Evolutionary conservation across 2,797 vertebrate species (phyloP), one percentile per base, ranked within the genome.

Genomic region (Odontamblyopus lacepedii): DNA sequence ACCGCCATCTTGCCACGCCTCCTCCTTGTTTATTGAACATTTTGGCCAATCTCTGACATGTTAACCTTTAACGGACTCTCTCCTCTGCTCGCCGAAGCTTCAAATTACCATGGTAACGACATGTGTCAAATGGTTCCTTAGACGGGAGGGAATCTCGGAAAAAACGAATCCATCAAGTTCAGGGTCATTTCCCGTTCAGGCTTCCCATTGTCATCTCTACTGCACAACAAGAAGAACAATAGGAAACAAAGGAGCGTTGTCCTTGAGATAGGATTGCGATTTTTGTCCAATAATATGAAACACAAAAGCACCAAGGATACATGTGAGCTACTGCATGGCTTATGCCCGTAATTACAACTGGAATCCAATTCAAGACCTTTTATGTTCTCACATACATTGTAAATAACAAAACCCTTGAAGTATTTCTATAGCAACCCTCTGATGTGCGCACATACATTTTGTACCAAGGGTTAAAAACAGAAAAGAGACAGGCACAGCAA

Each of bases 131-230:
- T 75, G 77, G 82, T 78, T 80, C 62, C 86, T 85, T 81, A 73
- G 78, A 83, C 88, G 84, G 35, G 74, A 78, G 87, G 88, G 81
- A 78, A 71, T 80, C 76, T 87, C 80, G 75, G 4, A 64, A 72
- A 85, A 38, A 86, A 78, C 76, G 75, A 85, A 89, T 87, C 83
- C 85, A 88, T 91, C 87, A 91, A 80, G 84, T 85, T 88, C 75
- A 86, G 83, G 90, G 87, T 88, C 86, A 88, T 89, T 89, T 84
- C 83, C 78, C 57, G 72, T 86, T 85, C 86, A 78, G 71, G 63
- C 78, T 79, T 64, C 32, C 75, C 69, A 67, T 76, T 76, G 56
- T 55, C 48, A 55, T 30, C 4, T 5, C 69, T 44, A 26, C 74
- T 35, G 70, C 70, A 32, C 77, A 80, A 82, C 72, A 87, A 85